Evolutionary conservation across 2,797 vertebrate genomes (phyloP), one percentile per base, ranked within the genome.

Genomic region (Cyclura pinguis): DNA sequence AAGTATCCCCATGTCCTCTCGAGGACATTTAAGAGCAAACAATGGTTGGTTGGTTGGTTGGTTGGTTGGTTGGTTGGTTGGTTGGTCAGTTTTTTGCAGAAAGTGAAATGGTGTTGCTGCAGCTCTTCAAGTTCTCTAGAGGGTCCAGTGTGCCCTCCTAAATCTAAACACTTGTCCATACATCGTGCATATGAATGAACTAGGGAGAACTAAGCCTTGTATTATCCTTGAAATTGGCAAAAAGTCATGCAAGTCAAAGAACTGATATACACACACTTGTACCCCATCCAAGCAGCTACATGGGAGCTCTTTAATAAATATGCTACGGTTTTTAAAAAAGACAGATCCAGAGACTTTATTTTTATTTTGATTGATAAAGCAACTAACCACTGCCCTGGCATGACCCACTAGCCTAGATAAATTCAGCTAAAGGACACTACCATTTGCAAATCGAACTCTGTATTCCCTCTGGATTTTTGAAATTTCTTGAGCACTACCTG

Each of bases 261-360:
- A 73, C 3, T 73, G n/a, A 7, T 57, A 73, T 47, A 57, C 47
- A 82, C 47, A 82, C 20, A 82, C 20, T 24, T 72, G 16, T 3
- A 84, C 64, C 38, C 4, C 20, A 64, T 7, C 20, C 62, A 64
- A 84, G 14, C 13, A n/a, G 16, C 62, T 14, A 47, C 24, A 24
- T 59, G 67, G n/a, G 97, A 95, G 91, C 93, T 96, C 92, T 95
- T 97, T 0, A 90, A 94, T 81, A 97, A 93, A 98, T 94, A 77
- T 80, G 96, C 96, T 83, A 97, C 98, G 0, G 96, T 52, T 96
- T 89, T 95, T 97, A 85, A 97, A 87, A n/a, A 57, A 27, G 69
- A 67, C 38, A 84, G 35, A 32, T 47, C 42, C 22, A 29, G 29
- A 55, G 32, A 35, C 84, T 35, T 38, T 86, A 74, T 6, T 59